Conservation (phyloP, 2,888 invertebrate genomes). For the Oligia latruncula region DNA sequence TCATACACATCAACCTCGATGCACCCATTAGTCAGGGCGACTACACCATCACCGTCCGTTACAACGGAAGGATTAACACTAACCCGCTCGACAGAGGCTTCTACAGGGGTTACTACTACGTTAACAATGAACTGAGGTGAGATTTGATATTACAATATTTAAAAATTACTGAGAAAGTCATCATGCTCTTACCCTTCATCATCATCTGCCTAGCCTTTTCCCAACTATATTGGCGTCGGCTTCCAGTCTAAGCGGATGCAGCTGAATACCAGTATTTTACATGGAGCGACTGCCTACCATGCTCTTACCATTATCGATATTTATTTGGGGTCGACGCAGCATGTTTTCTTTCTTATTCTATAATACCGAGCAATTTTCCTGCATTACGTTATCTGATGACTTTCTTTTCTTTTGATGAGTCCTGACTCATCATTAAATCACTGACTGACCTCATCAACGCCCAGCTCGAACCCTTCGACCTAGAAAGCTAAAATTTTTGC, state of each 20-base stretch:
- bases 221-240: no score
- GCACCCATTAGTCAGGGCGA: slow-evolving; percentile 72
- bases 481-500: background rate
- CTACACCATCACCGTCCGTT: slow-evolving; percentile 79
- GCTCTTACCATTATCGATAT: no score
- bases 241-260: no score
- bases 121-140: slow-evolving; percentile 75
- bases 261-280: no score
- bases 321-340: background rate
- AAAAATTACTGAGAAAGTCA: background rate
- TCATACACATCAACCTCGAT: slow-evolving; percentile 79
- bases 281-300: no score
- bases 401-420: no score
- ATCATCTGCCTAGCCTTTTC: no score
- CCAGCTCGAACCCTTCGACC: background rate
- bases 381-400: no score
- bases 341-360: background rate
- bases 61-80: slow-evolving; percentile 79
- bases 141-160: slow-evolving; percentile 15
- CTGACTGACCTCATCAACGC: background rate
- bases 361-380: background rate
- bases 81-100: slow-evolving; percentile 86
- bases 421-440: background rate
- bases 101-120: slow-evolving; percentile 84
- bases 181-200: background rate